These are phyloP conservation scores for Leptodirus hochenwartii DNA, from an alignment of 2,888 invertebrate species.

Conservation along the genomic window DNA sequence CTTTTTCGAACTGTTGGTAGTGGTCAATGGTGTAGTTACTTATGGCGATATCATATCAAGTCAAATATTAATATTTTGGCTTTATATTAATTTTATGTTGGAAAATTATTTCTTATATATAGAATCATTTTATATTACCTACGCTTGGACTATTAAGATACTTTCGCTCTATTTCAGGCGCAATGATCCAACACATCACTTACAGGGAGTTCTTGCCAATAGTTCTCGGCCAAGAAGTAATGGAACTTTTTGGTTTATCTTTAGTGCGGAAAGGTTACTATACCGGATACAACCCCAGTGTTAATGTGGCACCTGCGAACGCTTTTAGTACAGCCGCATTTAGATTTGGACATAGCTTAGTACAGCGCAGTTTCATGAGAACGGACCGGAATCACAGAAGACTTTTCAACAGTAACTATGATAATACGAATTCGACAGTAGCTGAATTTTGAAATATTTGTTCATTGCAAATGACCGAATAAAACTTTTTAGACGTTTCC, in stretches of 20 bases:
- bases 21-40: no score
- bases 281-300: conserved; percentile 44
- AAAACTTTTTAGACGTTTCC: conserved; percentile 43
- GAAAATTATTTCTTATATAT: no score
- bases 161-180: no score
- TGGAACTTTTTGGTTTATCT: conserved; percentile 56
- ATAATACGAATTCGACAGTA: not conserved
- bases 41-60: no score
- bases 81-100: no score
- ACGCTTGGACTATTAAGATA: no score
- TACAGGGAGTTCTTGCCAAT: conserved; percentile 71
- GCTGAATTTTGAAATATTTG: not conserved
- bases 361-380: conserved; percentile 59
- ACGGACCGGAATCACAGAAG: conserved; percentile 51
- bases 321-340: conserved; percentile 69
- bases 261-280: conserved; percentile 49
- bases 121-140: no score
- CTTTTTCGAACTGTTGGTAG: no score
- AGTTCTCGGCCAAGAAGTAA: conserved; percentile 55
- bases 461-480: not conserved
- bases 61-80: no score
- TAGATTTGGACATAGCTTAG: conserved; percentile 73
- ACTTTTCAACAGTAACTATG: conserved; percentile 48
- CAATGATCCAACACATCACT: conserved; percentile 68
- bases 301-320: conserved; percentile 60